Evolutionary conservation across 2,888 invertebrate genomes (phyloP).

Genomic region (Oxytorus armatus): DNA sequence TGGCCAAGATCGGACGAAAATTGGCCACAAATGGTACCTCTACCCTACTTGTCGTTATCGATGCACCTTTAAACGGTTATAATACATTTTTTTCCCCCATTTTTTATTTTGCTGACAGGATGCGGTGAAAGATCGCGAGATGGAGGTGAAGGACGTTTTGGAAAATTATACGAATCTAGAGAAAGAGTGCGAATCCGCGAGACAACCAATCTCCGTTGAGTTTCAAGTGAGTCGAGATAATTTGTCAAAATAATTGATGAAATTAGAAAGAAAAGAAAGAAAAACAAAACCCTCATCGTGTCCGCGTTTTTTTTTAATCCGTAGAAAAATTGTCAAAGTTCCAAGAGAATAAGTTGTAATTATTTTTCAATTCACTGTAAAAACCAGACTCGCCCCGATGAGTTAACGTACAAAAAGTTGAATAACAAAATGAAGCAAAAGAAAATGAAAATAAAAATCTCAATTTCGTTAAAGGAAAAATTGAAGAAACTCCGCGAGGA

Average conservation of each 20-base stretch:
- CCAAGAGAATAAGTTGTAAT: not conserved
- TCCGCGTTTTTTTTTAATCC: too few relatives aligned
- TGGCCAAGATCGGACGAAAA: too few relatives aligned
- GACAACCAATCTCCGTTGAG: conserved; percentile 84
- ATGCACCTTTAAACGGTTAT: too few relatives aligned
- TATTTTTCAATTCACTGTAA: too few relatives aligned
- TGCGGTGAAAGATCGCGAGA: conserved; percentile 86
- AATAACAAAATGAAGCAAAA: too few relatives aligned
- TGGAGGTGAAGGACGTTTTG: conserved; percentile 87
- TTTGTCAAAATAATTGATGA: not conserved
- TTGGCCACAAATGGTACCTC: too few relatives aligned
- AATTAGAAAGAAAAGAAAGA: too few relatives aligned
- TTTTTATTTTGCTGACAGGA: conserved; percentile 77
- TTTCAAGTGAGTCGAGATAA: conserved; percentile 82
- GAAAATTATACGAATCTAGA: conserved; percentile 89
- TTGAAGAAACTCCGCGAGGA: conserved; percentile 85
- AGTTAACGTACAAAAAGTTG: too few relatives aligned
- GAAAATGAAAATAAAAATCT: too few relatives aligned
- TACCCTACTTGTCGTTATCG: not conserved
- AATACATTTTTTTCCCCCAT: not conserved
- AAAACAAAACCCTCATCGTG: too few relatives aligned
- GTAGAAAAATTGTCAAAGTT: too few relatives aligned
- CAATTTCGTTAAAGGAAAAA: conserved; percentile 83
- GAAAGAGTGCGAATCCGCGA: conserved; percentile 85
- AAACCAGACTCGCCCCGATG: too few relatives aligned